Conservation (phyloP, 2,113 vertebrate genomes). For the Silurus glanis region DNA sequence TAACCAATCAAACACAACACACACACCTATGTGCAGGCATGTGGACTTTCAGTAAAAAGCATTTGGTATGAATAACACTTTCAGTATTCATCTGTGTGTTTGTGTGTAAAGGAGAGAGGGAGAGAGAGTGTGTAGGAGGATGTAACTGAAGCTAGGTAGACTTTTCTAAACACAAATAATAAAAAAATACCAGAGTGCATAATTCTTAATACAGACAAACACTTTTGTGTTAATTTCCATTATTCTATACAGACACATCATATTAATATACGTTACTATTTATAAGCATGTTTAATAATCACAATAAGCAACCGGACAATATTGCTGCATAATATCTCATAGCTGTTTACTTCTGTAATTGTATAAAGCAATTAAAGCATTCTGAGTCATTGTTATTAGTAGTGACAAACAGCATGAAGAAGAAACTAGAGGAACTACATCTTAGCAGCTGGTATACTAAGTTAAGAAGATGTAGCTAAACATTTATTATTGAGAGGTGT, state of each 20-base stretch:
- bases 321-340: neutral
- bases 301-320: neutral
- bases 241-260: neutral
- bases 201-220: neutral
- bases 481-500: too few species aligned
- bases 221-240: neutral
- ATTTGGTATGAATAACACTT: constrained; percentile 35
- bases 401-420: neutral
- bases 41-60: constrained; percentile 32
- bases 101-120: neutral
- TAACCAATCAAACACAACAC: constrained; percentile 33
- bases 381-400: neutral
- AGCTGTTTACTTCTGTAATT: too few species aligned
- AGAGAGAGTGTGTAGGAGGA: too few species aligned
- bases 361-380: neutral
- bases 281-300: neutral
- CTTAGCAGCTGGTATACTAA: neutral
- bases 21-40: constrained; percentile 15
- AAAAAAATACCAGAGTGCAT: neutral
- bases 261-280: neutral
- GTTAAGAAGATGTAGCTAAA: neutral
- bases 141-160: neutral
- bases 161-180: neutral
- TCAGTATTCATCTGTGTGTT: constrained; percentile 27
- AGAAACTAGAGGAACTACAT: neutral